A percentile compares a stretch with the other conserved stretches of the same genome.
Conservation (phyloP, 2,888 invertebrate species). For the Caenorhabditis wallacei region DNA sequence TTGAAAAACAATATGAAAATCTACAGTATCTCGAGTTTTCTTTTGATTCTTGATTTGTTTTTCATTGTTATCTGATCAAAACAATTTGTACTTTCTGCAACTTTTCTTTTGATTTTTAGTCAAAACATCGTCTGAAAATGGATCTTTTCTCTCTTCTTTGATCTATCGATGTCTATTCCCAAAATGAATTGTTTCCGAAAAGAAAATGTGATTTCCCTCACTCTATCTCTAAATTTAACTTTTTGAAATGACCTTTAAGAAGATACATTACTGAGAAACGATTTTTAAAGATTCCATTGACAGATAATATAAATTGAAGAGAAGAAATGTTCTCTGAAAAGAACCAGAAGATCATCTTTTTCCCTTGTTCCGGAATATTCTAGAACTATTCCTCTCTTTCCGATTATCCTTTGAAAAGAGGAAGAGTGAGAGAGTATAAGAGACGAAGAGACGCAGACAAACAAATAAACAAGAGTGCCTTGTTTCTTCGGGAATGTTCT, state of each 20-base stretch:
- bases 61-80: background rate
- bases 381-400: slow-evolving; percentile 17
- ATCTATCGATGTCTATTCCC: background rate
- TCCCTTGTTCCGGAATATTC: background rate
- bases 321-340: slow-evolving; percentile 9
- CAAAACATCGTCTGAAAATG: too few relatives aligned
- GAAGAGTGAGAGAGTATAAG: background rate
- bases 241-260: slow-evolving; percentile 31
- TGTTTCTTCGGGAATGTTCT: slow-evolving; percentile 32
- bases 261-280: background rate
- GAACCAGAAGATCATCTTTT: slow-evolving; percentile 16
- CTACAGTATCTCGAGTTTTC: too few relatives aligned
- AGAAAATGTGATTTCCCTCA: slow-evolving; percentile 13
- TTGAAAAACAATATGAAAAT: too few relatives aligned
- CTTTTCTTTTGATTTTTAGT: background rate
- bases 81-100: background rate
- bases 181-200: background rate
- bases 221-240: background rate
- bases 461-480: slow-evolving; percentile 25
- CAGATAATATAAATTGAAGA: slow-evolving; percentile 7
- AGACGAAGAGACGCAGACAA: slow-evolving; percentile 43
- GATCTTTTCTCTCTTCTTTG: background rate
- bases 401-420: background rate
- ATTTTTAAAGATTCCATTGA: slow-evolving; percentile 3
- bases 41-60: background rate